Conservation (phyloP, 2,113 vertebrate genomes). For the Pseudorasbora parva region DNA sequence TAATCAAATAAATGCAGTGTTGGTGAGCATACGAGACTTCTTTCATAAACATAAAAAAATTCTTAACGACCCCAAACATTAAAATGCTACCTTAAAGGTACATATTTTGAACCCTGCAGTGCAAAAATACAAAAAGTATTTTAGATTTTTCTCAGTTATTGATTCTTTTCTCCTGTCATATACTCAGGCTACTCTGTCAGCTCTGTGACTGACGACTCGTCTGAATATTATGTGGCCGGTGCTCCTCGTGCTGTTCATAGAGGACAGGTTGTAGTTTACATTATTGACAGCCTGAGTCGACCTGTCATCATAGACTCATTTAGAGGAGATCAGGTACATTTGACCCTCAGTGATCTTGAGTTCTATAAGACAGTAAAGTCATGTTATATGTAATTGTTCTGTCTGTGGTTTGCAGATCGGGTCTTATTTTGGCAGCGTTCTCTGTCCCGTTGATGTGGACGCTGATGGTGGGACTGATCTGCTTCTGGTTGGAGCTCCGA, state of each 20-base stretch:
- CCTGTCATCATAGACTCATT: slow-evolving; percentile 74
- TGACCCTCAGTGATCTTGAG: background rate
- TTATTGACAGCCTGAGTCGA: slow-evolving; percentile 63
- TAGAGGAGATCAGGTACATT: slow-evolving; percentile 80
- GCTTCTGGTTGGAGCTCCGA: slow-evolving; percentile 85
- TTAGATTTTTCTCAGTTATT: background rate
- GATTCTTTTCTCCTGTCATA: background rate
- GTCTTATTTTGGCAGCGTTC: slow-evolving; percentile 87
- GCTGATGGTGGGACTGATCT: slow-evolving; percentile 81
- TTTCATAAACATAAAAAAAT: background rate
- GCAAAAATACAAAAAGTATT: too few relatives aligned
- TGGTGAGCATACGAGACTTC: background rate
- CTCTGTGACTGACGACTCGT: slow-evolving; percentile 70
- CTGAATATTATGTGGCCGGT: slow-evolving; percentile 81
- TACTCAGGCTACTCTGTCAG: slow-evolving; percentile 85
- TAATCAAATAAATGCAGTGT: background rate
- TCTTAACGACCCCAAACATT: too few relatives aligned
- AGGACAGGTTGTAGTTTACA: slow-evolving; percentile 82
- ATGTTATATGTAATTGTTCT: background rate
- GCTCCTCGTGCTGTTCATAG: slow-evolving; percentile 87
- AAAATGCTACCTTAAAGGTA: background rate
- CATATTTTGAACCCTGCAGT: too few relatives aligned
- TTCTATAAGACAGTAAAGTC: background rate
- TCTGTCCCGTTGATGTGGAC: slow-evolving; percentile 84
- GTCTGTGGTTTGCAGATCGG: slow-evolving; percentile 77